Percentiles rank a stretch among this genome's conserved stretches.
Evolutionary conservation across 2,888 invertebrate species (phyloP).

Genomic region (Gibbula magus): DNA sequence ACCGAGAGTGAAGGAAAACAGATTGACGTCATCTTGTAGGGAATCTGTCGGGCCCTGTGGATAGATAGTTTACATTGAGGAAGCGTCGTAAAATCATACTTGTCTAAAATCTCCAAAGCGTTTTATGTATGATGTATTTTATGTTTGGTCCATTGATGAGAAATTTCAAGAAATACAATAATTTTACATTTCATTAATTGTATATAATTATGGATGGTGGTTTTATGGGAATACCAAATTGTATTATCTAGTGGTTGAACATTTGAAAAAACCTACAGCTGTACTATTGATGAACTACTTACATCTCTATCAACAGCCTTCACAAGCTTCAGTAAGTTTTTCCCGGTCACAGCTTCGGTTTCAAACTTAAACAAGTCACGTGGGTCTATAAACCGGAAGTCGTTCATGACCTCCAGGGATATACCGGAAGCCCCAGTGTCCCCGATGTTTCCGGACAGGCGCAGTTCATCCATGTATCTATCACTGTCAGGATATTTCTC

Average conservation of each 20-base stretch:
- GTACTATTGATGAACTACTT: conserved; percentile 27
- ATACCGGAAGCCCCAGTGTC: conserved; percentile 31
- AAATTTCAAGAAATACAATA: no score
- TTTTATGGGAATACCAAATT: no score
- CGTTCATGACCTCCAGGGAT: conserved; percentile 29
- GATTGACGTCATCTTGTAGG: conserved; percentile 27
- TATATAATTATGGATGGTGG: no score
- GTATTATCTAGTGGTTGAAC: no score
- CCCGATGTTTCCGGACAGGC: conserved; percentile 33
- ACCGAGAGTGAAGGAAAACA: conserved; percentile 32
- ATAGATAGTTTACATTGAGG: background rate
- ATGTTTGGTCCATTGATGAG: no score
- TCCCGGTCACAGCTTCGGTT: background rate
- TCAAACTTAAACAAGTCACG: conserved; percentile 21
- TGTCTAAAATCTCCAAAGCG: no score
- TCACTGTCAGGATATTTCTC: conserved; percentile 13
- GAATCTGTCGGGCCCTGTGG: conserved; percentile 30
- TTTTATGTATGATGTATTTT: no score
- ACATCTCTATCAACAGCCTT: conserved; percentile 51
- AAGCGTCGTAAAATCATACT: no score
- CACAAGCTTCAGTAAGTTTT: conserved; percentile 32
- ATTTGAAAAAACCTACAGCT: no score
- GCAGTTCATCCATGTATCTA: conserved; percentile 32
- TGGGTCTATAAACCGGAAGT: conserved; percentile 32
- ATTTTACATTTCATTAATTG: no score